Evolutionary conservation across 2,888 invertebrate species (phyloP), one percentile per base, ranked within the genome.

Genomic region (Drosophila siamana): DNA sequence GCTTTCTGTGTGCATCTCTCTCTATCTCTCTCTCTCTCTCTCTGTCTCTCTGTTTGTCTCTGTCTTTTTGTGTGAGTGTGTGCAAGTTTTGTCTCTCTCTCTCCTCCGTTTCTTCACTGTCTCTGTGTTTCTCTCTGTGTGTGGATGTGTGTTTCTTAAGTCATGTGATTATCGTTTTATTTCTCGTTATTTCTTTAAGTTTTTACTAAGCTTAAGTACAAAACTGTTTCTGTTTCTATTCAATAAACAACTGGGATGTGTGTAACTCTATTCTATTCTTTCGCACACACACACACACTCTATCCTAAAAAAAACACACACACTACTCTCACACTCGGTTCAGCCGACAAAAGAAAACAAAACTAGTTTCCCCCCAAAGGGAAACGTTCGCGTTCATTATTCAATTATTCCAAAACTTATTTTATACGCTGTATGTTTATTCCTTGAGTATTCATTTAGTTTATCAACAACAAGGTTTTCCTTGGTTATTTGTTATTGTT

Each of bases 241-340:
- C 4, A 67, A 73, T 70, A 73, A 65, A 54, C 54, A 44, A 41
- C 41, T 47, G 33, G 28, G 41, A 44, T 50, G 44, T 74, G 40
- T 74, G 7, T 44, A 30, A 47, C 16, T 40, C 26, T 38, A 63
- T 44, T 44, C 30, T 41, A 38, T 41, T 28, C 9, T 55, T 33
- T 22, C 22, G 11, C n/a, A 46, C 28, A 51, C 47, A 41, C 62
- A 15, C 15, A 4, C 16, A 41, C 33, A 50, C 28, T n/a, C n/a
- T n/a, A n/a, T n/a, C n/a, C n/a, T n/a, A n/a, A n/a, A n/a, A n/a
- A n/a, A n/a, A n/a, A 24, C 13, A 40, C 30, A 46, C 51, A 43
- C 51, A 47, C 26, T 11, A 9, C 15, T n/a, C 19, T 24, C 30
- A 48, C 22, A 24, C 13, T 6, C 41, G 9, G 7, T 2, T n/a